Conservation (phyloP, 2,113 vertebrate genomes). For the Spermophilus dauricus region DNA sequence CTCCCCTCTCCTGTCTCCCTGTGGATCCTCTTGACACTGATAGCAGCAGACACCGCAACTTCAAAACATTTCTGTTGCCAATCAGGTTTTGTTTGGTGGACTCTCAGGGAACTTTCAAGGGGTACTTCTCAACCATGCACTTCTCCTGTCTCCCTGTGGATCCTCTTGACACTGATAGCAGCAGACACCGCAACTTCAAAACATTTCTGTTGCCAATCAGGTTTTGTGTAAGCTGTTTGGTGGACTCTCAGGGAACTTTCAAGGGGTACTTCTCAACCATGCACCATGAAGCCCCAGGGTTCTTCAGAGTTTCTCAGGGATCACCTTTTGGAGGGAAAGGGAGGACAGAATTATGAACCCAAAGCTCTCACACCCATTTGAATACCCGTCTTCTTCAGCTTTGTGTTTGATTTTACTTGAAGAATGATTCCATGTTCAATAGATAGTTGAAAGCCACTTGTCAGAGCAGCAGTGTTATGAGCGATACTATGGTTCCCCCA, state of each 20-base stretch:
- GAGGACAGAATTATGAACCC: not conserved
- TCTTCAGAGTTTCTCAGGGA: not conserved
- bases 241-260: not conserved
- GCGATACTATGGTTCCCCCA: not conserved
- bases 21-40: too few relatives aligned
- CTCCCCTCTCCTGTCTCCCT: too few relatives aligned
- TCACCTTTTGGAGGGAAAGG: not conserved
- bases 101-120: not conserved
- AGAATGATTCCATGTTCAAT: not conserved
- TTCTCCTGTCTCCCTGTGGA: not conserved
- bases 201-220: too few relatives aligned
- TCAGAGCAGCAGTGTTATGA: not conserved
- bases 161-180: not conserved
- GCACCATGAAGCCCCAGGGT: too few relatives aligned
- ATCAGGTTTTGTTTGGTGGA: too few relatives aligned
- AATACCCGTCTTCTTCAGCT: not conserved
- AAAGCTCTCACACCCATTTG: not conserved
- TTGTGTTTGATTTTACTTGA: not conserved
- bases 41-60: too few relatives aligned
- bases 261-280: not conserved
- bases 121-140: too few relatives aligned
- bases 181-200: accelerated
- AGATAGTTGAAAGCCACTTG: not conserved
- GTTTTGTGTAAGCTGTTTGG: not conserved
- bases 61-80: too few relatives aligned